phyloP scores from a whole-genome alignment of 2,797 vertebrate species.

The Ataeniobius toweri region DNA sequence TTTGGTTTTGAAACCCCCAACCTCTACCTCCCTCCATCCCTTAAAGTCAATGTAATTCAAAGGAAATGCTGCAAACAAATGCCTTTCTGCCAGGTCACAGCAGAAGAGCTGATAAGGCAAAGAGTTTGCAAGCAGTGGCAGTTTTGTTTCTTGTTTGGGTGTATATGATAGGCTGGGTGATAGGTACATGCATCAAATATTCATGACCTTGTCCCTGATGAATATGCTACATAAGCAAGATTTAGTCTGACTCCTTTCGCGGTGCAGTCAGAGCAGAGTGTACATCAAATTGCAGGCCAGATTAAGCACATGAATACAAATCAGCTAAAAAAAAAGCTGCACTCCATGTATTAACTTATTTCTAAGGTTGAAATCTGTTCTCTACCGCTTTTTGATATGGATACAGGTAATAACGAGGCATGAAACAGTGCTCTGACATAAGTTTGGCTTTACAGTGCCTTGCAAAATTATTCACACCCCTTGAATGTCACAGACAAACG shows the following conservation, averaged over 20 bases:
- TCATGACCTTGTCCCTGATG: conserved; percentile 47
- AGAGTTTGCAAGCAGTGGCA: conserved; percentile 20
- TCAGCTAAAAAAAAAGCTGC: conserved; percentile 21
- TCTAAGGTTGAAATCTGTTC: conserved; percentile 34
- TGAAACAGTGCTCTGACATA: neutral
- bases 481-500: neutral
- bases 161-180: conserved; percentile 25
- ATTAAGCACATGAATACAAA: conserved; percentile 45
- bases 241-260: conserved; percentile 29
- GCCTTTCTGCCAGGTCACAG: conserved; percentile 17
- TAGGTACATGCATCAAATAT: conserved; percentile 58
- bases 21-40: conserved; percentile 9
- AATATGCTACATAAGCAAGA: conserved; percentile 29
- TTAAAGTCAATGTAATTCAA: conserved; percentile 16
- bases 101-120: conserved; percentile 37
- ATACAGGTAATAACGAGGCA: neutral
- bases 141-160: conserved; percentile 36
- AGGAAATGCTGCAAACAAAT: conserved; percentile 15
- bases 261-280: conserved; percentile 26
- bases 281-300: conserved; percentile 44
- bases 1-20: neutral
- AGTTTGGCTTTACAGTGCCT: neutral
- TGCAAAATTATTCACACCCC: neutral
- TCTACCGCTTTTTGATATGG: conserved; percentile 12
- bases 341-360: conserved; percentile 1